Base-by-base conservation (phyloP, 2,113 vertebrate genomes). In the Poecile atricapillus region DNA sequence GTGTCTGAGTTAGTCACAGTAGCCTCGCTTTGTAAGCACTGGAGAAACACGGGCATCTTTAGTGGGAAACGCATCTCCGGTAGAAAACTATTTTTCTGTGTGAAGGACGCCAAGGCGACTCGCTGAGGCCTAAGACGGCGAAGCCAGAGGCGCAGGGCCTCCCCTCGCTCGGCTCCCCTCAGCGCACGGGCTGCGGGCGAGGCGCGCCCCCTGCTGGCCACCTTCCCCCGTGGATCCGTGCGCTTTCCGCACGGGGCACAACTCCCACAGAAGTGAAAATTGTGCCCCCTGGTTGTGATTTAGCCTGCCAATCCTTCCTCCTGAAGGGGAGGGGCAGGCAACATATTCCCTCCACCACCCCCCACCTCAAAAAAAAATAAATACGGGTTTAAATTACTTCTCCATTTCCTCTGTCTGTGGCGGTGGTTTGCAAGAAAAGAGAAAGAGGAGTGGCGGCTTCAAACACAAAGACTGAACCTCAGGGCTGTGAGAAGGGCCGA, bases 181-280 rank as follows among this genome's bases (percentile, higher is more conserved):
- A 23, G 52, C 37, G 5, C 44, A 0, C 25, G 44, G 15, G 19
- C 50, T 1, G 49, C 23, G 11, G 23, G 31, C 20, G 1, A 1
- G 28, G 28, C 58, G 50, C 70, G 58, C 49, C 85, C 58, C 75
- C 85, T 88, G 85, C 91, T 35, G 94, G 93, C 11, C 59, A 31
- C n/a, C 52, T 3, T 15, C 24, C 35, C 13, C 7, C 19, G 10
- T 0, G 3, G 20, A 8, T 5, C 19, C 2, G 4, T 2, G 7
- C 1, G 39, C 76, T 12, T 63, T 18, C 67, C 17, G 24, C 63
- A 2, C 2, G 19, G 7, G 30, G 41, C 59, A 14, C 39, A 37
- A 14, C 43, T 46, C 4, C 18, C 50, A 19, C 20, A 23, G 7
- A 52, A 46, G 5, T 1, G 10, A 12, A 49, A 47, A 60, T 3